phyloP scores from a whole-genome alignment of 2,113 vertebrate species.

The Monopterus albus region DNA sequence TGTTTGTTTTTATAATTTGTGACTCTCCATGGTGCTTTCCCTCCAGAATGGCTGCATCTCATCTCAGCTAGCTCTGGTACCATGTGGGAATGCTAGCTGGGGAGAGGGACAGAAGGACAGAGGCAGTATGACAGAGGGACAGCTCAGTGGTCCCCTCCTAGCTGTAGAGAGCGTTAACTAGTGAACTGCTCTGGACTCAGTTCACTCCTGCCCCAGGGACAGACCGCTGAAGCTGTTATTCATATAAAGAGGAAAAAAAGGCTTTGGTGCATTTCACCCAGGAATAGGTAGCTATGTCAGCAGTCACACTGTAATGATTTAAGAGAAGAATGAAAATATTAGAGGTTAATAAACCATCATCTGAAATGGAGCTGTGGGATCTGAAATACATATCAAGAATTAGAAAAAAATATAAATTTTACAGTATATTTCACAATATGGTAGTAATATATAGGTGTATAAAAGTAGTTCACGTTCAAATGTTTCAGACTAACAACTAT shows the following conservation, averaged over 20 bases:
- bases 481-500: too few relatives aligned
- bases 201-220: constrained; percentile 53
- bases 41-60: constrained; percentile 42
- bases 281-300: too few relatives aligned
- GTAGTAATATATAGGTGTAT: too few relatives aligned
- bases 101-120: constrained; percentile 42
- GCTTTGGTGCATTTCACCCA: constrained; percentile 20
- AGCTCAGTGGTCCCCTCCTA: constrained; percentile 57
- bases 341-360: too few relatives aligned
- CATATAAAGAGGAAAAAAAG: constrained; percentile 26
- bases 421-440: too few relatives aligned
- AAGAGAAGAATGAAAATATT: too few relatives aligned
- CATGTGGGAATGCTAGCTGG: constrained; percentile 36
- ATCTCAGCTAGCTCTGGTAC: constrained; percentile 29
- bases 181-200: constrained; percentile 53
- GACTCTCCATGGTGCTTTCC: constrained; percentile 26
- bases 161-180: constrained; percentile 58
- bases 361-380: too few relatives aligned
- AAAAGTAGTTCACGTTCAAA: too few relatives aligned
- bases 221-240: constrained; percentile 57
- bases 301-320: too few relatives aligned
- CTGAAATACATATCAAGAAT: too few relatives aligned
- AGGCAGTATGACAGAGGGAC: constrained; percentile 53
- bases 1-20: constrained; percentile 56
- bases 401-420: too few relatives aligned